These are phyloP conservation scores for Hydrozoanthus tunicans DNA, from an alignment of 64 coral and sea anemone species.

Conservation along the genomic window DNA sequence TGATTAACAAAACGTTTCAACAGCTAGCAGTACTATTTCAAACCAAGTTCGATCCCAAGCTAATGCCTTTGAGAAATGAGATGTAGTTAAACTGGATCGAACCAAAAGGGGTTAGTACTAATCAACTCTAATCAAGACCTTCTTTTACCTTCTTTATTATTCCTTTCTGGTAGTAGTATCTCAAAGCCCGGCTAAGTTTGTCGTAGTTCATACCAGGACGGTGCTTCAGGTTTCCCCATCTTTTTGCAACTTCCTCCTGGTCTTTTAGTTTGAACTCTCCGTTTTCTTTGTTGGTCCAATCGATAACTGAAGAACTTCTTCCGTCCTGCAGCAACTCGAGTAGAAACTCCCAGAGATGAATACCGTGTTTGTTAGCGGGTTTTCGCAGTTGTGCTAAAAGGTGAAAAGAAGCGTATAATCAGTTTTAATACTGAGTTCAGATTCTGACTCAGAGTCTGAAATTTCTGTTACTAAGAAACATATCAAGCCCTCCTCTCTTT, in stretches of 20 bases:
- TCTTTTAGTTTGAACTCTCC: slow-evolving; percentile 87
- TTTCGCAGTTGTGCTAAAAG: slow-evolving; percentile 47
- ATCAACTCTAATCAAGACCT: not conserved
- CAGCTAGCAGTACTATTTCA: not conserved
- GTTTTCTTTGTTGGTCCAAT: slow-evolving; percentile 80
- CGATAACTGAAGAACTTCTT: slow-evolving; percentile 55
- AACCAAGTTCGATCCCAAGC: not conserved
- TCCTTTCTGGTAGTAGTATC: slow-evolving; percentile 90
- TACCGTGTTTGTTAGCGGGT: slow-evolving; percentile 47
- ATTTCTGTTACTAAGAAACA: not conserved
- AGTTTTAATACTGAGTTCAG: not conserved
- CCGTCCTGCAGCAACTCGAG: slow-evolving; percentile 78
- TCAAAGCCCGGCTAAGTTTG: slow-evolving; percentile 80
- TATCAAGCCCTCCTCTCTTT: too few relatives aligned
- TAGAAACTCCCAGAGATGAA: slow-evolving; percentile 90
- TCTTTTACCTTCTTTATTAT: slow-evolving; percentile 81
- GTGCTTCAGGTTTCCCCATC: slow-evolving; percentile 79
- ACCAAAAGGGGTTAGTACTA: not conserved
- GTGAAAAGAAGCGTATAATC: not conserved
- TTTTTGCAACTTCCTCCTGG: slow-evolving; percentile 85
- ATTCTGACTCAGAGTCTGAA: not conserved
- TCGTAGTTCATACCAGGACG: slow-evolving; percentile 92
- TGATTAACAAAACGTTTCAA: not conserved
- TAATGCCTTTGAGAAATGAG: not conserved
- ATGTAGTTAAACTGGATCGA: too few relatives aligned